phyloP scores from a whole-genome alignment of 2,113 vertebrate species.

The Irena cyanogastra region DNA sequence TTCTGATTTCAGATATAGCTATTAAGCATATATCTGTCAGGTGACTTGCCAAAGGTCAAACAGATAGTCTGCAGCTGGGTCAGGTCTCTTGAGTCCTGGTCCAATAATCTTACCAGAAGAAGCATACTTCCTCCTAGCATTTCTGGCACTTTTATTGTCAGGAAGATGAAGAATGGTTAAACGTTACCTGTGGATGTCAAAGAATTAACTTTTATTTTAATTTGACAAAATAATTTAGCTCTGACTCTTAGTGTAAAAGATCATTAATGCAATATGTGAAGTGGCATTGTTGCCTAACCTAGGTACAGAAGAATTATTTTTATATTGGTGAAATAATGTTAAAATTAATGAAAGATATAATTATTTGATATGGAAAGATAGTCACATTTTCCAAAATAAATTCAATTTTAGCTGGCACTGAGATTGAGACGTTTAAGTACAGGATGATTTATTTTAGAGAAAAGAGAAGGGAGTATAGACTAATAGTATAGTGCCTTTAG shows the following conservation, averaged over 20 bases:
- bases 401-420: not conserved
- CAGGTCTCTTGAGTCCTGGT: not conserved
- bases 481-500: not conserved
- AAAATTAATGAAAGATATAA: not conserved
- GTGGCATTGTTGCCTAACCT: not conserved
- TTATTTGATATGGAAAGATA: not conserved
- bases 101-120: not conserved
- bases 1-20: not conserved
- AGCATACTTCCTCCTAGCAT: not conserved
- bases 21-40: not conserved
- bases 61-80: not conserved
- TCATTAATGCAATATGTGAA: not conserved
- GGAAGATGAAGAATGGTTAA: not conserved
- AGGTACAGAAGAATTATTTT: not conserved
- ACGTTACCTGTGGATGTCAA: not conserved
- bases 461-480: not conserved
- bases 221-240: not conserved
- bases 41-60: not conserved
- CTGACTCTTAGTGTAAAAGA: not conserved
- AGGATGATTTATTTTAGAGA: not conserved
- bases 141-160: not conserved
- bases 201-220: not conserved
- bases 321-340: not conserved
- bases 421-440: not conserved
- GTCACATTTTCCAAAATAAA: slow-evolving; percentile 6